A percentile compares a stretch with the other conserved stretches of the same genome.
These are phyloP conservation scores for Hypomesus transpacificus DNA, from an alignment of 2,113 vertebrate species.

Conservation along the genomic window DNA sequence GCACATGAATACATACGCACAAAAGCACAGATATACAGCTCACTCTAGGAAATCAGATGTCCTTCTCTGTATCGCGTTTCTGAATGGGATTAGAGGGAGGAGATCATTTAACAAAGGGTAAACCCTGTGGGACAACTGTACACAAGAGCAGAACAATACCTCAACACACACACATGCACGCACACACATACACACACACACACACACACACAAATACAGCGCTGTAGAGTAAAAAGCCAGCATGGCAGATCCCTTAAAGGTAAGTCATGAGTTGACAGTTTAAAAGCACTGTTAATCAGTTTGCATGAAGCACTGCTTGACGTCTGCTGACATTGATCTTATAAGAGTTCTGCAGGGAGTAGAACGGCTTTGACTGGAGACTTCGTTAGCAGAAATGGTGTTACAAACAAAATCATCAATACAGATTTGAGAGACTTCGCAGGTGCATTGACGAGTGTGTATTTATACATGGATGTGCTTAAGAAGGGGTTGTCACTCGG, in stretches of 20 bases:
- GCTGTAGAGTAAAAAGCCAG: slow-evolving; percentile 8
- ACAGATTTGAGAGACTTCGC: no score
- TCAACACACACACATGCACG: slow-evolving; percentile 9
- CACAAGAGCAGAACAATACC: slow-evolving; percentile 25
- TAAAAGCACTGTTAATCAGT: slow-evolving; percentile 22
- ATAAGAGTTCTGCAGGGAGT: background rate
- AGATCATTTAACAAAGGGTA: slow-evolving; percentile 41
- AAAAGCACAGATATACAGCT: background rate
- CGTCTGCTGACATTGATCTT: slow-evolving; percentile 11
- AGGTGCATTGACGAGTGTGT: no score
- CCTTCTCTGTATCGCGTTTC: slow-evolving; percentile 36
- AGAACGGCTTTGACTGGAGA: background rate
- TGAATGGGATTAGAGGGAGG: slow-evolving; percentile 44
- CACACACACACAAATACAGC: background rate
- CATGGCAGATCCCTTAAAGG: slow-evolving; percentile 16
- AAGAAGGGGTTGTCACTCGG: no score
- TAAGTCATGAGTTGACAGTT: slow-evolving; percentile 23
- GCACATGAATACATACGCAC: background rate
- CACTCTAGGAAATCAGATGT: slow-evolving; percentile 42
- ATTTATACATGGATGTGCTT: no score
- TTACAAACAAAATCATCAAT: no score
- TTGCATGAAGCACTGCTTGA: slow-evolving; percentile 5
- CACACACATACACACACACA: slow-evolving; percentile 15
- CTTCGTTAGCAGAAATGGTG: background rate
- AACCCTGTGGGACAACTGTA: slow-evolving; percentile 31